phyloP scores from a whole-genome alignment of 2,113 vertebrate genomes.

The Illadopsis cleaveri region DNA sequence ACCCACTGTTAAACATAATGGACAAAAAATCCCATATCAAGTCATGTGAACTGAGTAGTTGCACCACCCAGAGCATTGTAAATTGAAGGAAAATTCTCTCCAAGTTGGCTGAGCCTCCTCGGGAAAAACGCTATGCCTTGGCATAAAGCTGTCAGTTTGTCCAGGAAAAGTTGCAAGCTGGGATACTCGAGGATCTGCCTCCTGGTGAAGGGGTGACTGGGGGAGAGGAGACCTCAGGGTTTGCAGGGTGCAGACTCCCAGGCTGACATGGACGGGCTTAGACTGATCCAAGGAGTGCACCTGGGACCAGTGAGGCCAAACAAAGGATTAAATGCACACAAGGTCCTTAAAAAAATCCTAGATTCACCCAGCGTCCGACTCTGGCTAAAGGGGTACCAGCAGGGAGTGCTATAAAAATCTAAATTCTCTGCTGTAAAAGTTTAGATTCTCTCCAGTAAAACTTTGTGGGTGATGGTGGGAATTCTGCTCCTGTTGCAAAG shows the following conservation, averaged over 20 bases:
- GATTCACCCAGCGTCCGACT: neutral
- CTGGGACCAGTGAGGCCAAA: neutral
- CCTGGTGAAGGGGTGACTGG: neutral
- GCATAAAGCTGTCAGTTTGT: neutral
- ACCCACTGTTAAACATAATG: neutral
- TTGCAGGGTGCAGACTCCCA: neutral
- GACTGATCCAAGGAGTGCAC: neutral
- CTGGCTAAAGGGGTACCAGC: neutral
- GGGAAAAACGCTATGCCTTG: neutral
- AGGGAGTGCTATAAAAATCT: neutral
- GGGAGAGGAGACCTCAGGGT: neutral
- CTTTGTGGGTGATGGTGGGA: neutral
- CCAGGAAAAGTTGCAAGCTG: neutral
- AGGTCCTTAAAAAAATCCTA: neutral
- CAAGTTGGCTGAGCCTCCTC: neutral
- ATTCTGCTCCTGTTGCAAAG: neutral
- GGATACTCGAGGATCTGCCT: neutral
- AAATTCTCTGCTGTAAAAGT: neutral
- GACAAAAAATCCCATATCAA: neutral
- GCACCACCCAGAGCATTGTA: neutral
- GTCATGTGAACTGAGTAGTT: neutral
- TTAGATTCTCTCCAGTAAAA: neutral
- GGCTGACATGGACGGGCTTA: neutral
- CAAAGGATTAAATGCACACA: neutral
- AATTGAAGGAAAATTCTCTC: neutral